A percentile compares a stretch with the other conserved stretches of the same genome.
Conservation (phyloP, 2,888 invertebrate genomes). For the Sinohyriopsis cumingii region DNA sequence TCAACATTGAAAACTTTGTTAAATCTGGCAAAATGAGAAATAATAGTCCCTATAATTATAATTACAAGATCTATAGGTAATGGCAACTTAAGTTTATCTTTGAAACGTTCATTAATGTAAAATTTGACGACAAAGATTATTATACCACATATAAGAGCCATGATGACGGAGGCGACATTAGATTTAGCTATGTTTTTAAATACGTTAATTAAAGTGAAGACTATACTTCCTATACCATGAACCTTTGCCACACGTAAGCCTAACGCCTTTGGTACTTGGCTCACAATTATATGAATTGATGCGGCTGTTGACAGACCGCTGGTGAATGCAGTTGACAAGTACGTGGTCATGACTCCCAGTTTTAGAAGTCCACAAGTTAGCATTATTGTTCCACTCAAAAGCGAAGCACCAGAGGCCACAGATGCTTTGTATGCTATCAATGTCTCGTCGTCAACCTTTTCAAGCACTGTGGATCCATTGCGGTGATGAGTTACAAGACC, state of each 20-base stretch:
- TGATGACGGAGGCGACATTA: conserved; percentile 80
- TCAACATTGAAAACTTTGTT: conserved; percentile 37
- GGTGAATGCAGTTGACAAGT: conserved; percentile 55
- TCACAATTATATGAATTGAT: conserved; percentile 53
- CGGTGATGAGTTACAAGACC: no score
- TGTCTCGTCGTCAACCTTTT: conserved; percentile 7
- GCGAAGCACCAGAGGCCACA: conserved; percentile 45
- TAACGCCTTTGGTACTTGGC: conserved; percentile 49
- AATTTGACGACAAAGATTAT: conserved; percentile 76
- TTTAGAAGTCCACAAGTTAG: conserved; percentile 41
- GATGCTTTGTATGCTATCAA: conserved; percentile 36
- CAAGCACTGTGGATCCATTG: no score
- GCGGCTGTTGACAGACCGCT: conserved; percentile 57
- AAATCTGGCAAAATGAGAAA: conserved; percentile 52
- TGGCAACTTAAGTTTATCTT: conserved; percentile 55
- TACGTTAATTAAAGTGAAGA: conserved; percentile 77
- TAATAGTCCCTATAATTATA: conserved; percentile 52
- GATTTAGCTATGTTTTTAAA: conserved; percentile 75
- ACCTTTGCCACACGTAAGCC: conserved; percentile 34
- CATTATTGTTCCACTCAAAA: conserved; percentile 45
- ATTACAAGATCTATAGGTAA: conserved; percentile 67
- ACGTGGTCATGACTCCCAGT: conserved; percentile 53
- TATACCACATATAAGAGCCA: conserved; percentile 80
- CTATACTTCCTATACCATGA: conserved; percentile 43
- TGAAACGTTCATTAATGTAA: conserved; percentile 56